Evolutionary conservation across 2,113 vertebrate genomes (phyloP), one percentile per base, ranked within the genome.

Genomic region (Lota lota): DNA sequence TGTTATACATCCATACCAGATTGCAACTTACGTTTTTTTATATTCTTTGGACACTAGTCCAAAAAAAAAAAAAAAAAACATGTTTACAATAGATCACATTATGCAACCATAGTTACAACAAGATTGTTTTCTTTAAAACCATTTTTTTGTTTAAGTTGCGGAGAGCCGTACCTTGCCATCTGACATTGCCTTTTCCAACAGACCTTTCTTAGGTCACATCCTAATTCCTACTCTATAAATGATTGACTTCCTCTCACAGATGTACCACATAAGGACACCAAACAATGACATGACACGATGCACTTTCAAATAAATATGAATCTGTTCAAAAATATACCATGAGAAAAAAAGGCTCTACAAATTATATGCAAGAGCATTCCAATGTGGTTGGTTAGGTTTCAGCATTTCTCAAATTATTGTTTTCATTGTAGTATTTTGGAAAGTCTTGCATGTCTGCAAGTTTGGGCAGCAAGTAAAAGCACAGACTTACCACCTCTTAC

Each of bases 221-320:
- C 19, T 54, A 65, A 85, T 83, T 47, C 40, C 72, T 72, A 64
- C 15, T 77, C 79, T 69, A 79, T 64, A 77, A 60, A 61, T 69
- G 60, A 40, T 71, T 22, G 63, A 64, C 54, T 62, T 70, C 36
- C 60, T 80, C 60, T 81, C 70, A 78, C 70, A 76, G 53, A 82
- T 69, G 67, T n/a, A 79, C 24, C 64, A 64, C 16, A n/a, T 1
- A 78, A 78, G 53, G 68, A 75, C 69, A 82, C 68, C 53, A 7
- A 47, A 82, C 79, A 79, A 70, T 63, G 77, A 79, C 74, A 78
- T 62, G 66, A 76, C 66, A 75, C 69, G 78, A 77, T 63, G 67
- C 20, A 60, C 70, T 56, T 74, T 80, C 36, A 83, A 88, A 89
- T 89, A 89, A 89, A 88, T 87, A 88, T 56, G 53, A 80, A 73